Conservation (phyloP, 2,113 vertebrate species). For the Melierax canorus region DNA sequence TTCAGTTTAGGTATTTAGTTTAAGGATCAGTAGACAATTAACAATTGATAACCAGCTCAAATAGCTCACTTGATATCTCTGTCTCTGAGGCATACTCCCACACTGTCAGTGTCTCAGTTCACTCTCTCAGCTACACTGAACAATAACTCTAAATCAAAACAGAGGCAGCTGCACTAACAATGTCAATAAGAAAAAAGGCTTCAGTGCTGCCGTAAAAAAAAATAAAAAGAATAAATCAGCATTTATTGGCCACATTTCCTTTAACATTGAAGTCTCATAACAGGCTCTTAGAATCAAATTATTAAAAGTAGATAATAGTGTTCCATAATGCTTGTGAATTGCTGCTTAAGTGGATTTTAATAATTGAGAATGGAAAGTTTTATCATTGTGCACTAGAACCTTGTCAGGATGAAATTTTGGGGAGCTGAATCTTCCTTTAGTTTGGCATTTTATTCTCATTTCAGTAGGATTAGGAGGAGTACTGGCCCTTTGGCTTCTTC, state of each 20-base stretch:
- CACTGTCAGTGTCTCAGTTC: conserved; percentile 27
- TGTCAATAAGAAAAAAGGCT: background rate
- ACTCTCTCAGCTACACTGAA: conserved; percentile 33
- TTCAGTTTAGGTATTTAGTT: conserved; percentile 75
- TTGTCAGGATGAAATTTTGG: background rate
- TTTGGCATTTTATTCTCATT: background rate
- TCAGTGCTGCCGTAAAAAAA: background rate
- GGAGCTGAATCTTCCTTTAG: background rate
- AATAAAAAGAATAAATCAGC: background rate
- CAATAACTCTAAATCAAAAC: conserved; percentile 64
- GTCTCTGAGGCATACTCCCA: conserved; percentile 30
- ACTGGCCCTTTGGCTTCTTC: background rate
- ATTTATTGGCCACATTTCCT: background rate
- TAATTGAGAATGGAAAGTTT: conserved; percentile 39
- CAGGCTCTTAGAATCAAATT: background rate
- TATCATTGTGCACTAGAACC: background rate
- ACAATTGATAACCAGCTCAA: conserved; percentile 76
- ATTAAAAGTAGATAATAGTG: background rate
- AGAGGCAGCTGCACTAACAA: background rate
- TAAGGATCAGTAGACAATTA: conserved; percentile 78
- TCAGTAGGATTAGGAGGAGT: background rate
- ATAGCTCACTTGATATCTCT: conserved; percentile 65
- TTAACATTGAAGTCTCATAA: background rate
- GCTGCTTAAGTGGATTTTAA: conserved; percentile 18
- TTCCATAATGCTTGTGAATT: background rate